phyloP scores from a whole-genome alignment of 2,113 vertebrate species.

The Macrotis lagotis region DNA sequence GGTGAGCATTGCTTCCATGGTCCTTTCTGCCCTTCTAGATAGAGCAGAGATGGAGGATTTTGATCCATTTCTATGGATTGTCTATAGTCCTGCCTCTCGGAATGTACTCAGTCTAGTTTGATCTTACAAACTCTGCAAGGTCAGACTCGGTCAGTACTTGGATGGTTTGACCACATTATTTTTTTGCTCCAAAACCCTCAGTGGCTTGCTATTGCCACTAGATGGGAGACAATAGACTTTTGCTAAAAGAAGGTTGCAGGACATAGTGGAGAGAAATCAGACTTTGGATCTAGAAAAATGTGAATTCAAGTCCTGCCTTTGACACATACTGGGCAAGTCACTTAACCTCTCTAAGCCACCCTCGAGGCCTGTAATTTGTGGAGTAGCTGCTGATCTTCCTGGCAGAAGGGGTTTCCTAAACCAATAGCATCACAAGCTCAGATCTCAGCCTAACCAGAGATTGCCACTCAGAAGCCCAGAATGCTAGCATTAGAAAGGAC shows the following conservation, averaged over 20 bases:
- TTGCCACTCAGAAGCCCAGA: background rate
- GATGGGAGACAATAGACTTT: background rate
- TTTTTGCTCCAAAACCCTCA: background rate
- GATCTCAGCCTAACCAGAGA: background rate
- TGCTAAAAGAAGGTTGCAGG: background rate
- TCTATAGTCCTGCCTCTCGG: background rate
- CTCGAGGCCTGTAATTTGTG: background rate
- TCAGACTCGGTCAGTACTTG: background rate
- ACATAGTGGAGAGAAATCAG: background rate
- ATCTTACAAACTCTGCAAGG: background rate
- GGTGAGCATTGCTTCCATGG: slow-evolving; percentile 35
- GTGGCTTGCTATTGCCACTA: background rate
- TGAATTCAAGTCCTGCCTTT: background rate
- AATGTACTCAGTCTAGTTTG: background rate
- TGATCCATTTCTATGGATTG: background rate
- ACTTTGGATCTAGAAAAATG: background rate
- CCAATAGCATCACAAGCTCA: background rate
- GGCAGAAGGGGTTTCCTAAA: background rate
- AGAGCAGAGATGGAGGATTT: background rate
- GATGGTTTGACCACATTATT: background rate
- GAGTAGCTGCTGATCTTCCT: background rate
- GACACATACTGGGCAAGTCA: background rate
- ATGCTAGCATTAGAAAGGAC: background rate
- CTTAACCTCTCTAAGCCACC: background rate
- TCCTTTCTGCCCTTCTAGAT: background rate